Percentiles rank a stretch among this genome's conserved stretches.
Conservation (phyloP, 2,797 vertebrate species). For the Capromys pilorides region DNA sequence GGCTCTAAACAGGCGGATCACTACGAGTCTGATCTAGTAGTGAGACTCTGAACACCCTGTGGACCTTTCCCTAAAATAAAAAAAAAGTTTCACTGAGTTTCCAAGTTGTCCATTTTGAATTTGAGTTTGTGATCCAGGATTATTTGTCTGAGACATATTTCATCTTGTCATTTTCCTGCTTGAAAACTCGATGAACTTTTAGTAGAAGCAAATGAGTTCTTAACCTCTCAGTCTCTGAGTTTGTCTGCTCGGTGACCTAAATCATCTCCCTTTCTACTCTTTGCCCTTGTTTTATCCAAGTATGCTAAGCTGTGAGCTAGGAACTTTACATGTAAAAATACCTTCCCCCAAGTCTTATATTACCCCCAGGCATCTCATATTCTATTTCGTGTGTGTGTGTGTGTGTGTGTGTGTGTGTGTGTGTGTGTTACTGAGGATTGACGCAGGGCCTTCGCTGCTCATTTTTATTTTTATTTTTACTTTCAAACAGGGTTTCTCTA, state of each 20-base stretch:
- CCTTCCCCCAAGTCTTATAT: not conserved
- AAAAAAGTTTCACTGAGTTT: not conserved
- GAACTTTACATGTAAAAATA: not conserved
- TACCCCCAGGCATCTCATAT: not conserved
- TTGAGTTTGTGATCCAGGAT: not conserved
- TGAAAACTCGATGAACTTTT: not conserved
- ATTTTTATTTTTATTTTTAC: not conserved
- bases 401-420: not conserved
- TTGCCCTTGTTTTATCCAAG: conserved; percentile 3
- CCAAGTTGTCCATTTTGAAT: not conserved
- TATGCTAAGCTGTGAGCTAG: not conserved
- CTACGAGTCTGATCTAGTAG: no score
- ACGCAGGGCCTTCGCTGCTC: not conserved
- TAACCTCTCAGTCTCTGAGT: not conserved
- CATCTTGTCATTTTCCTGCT: conserved; percentile 18
- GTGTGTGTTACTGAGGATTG: not conserved
- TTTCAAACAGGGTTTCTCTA: not conserved
- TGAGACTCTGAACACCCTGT: no score
- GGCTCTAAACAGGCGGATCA: no score
- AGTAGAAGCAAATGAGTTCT: conserved; percentile 5
- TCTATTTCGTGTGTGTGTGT: not conserved
- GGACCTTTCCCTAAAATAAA: no score
- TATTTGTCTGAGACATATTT: conserved; percentile 4
- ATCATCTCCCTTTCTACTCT: not conserved
- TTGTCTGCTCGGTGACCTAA: not conserved